phyloP scores from a whole-genome alignment of 2,113 vertebrate genomes.

The Lamprologus callipterus region DNA sequence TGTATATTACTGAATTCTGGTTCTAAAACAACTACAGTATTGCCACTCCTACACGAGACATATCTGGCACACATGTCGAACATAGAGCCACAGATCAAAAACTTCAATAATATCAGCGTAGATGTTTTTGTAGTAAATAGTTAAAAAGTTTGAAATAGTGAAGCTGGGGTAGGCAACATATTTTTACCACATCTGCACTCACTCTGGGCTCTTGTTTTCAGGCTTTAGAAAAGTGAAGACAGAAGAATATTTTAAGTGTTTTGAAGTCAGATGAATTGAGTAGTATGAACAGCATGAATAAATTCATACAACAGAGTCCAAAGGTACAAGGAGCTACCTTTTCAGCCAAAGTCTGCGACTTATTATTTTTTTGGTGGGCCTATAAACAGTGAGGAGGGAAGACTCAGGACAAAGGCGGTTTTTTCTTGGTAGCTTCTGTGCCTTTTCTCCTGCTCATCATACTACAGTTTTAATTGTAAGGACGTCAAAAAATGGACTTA shows the following conservation, averaged over 20 bases:
- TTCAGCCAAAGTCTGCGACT: not conserved
- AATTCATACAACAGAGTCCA: not conserved
- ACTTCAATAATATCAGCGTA: not conserved
- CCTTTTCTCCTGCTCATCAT: not conserved
- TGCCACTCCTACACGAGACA: not conserved
- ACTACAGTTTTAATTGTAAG: not conserved
- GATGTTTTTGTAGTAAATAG: not conserved
- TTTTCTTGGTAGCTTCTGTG: not conserved
- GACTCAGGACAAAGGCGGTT: not conserved
- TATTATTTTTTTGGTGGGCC: not conserved
- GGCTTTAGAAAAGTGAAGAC: not conserved
- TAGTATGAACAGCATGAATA: not conserved
- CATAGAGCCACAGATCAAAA: not conserved
- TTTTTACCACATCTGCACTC: not conserved
- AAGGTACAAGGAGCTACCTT: not conserved
- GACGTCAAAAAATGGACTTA: not conserved
- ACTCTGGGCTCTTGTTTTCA: not conserved
- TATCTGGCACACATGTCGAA: constrained; percentile 24
- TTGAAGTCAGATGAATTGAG: not conserved
- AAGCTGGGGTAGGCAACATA: not conserved
- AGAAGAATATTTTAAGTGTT: not conserved
- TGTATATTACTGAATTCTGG: not conserved
- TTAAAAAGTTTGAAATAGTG: not conserved
- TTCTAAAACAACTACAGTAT: constrained; percentile 12
- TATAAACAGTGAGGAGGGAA: not conserved